These are phyloP conservation scores for Thryonomys swinderianus DNA, from an alignment of 2,113 vertebrate genomes.

Conservation along the genomic window DNA sequence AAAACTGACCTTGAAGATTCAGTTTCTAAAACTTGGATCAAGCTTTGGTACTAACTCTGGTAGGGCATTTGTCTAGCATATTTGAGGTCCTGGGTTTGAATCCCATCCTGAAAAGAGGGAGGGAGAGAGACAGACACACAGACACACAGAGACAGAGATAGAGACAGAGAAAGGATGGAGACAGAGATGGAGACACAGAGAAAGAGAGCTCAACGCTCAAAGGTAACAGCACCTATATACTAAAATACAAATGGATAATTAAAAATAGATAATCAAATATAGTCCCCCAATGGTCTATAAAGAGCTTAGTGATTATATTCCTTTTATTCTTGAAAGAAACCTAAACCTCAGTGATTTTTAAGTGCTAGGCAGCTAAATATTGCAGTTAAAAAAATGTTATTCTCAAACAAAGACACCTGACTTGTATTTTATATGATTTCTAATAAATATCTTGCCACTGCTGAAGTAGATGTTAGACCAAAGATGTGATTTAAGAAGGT, in stretches of 20 bases:
- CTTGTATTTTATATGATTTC: not conserved
- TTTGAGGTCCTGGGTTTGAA: not conserved
- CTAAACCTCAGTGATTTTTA: not conserved
- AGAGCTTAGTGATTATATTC: not conserved
- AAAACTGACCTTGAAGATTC: not conserved
- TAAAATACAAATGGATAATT: not conserved
- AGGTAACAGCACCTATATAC: not conserved
- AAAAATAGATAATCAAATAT: not conserved
- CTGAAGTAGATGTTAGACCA: not conserved
- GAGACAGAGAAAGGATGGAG: too few relatives aligned
- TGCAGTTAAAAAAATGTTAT: not conserved
- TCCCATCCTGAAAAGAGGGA: not conserved
- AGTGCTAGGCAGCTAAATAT: not conserved
- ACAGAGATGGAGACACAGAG: not conserved
- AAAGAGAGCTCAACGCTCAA: not conserved
- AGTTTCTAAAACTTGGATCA: not conserved
- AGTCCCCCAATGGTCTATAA: not conserved
- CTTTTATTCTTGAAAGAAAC: constrained; percentile 5
- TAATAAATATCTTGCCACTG: not conserved
- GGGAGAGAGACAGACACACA: not conserved
- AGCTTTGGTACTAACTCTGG: not conserved
- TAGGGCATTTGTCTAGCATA: not conserved
- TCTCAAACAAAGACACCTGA: not conserved
- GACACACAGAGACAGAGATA: not conserved
- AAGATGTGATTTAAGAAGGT: constrained; percentile 1